phyloP scores from a whole-genome alignment of 2,113 vertebrate species.

The Hemicordylus capensis region DNA sequence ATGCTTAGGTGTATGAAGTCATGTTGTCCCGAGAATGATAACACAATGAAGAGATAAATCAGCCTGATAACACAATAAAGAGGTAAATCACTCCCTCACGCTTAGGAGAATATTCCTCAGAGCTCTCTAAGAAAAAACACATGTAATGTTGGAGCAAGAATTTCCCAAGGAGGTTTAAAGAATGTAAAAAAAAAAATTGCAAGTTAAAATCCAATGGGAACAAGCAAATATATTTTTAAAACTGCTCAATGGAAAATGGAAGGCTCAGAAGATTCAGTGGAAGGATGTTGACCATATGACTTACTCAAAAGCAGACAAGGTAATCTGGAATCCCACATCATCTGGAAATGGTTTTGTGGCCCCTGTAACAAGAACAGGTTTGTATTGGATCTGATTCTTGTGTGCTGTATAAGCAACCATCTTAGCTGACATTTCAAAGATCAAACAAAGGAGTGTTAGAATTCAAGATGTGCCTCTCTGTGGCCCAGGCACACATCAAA shows the following conservation, averaged over 20 bases:
- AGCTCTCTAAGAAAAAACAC: conserved; percentile 37
- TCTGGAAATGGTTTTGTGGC: background rate
- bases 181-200: conserved; percentile 21
- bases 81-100: conserved; percentile 20
- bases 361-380: conserved; percentile 1
- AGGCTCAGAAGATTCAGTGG: conserved; percentile 20
- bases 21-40: conserved; percentile 51
- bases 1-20: conserved; percentile 37
- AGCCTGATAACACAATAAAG: conserved; percentile 36
- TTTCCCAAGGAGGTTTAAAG: conserved; percentile 26
- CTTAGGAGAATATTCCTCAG: conserved; percentile 27
- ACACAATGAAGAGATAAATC: conserved; percentile 55
- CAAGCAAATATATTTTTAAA: conserved; percentile 37
- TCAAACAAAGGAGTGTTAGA: background rate
- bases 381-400: background rate
- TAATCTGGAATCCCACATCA: conserved; percentile 7
- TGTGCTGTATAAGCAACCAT: conserved; percentile 11
- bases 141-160: background rate
- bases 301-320: conserved; percentile 15
- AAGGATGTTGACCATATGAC: conserved; percentile 4
- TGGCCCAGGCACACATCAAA: background rate
- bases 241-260: background rate
- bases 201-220: conserved; percentile 27
- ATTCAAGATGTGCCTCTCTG: background rate
- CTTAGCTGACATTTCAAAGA: conserved; percentile 3